These are phyloP conservation scores for Micropoecilia bifurca DNA, from an alignment of 2,797 vertebrate species.

Conservation along the genomic window DNA sequence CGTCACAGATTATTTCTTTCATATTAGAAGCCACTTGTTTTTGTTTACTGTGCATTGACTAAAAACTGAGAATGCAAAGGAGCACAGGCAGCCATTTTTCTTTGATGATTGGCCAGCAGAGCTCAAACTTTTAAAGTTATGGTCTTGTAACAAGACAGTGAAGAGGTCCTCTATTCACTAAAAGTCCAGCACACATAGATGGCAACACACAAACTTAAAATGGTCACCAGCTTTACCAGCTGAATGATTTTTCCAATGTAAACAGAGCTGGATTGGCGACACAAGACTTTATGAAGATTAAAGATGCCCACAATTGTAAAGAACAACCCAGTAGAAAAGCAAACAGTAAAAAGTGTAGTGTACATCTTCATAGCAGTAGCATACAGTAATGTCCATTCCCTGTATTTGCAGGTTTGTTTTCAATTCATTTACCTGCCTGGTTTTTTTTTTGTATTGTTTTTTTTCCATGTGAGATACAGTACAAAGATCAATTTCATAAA, in stretches of 20 bases:
- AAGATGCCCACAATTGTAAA: conserved; percentile 32
- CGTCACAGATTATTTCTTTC: conserved; percentile 15
- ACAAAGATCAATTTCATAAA: conserved; percentile 79
- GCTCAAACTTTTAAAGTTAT: conserved; percentile 23
- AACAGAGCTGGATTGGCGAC: conserved; percentile 5
- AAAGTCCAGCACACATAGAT: background rate
- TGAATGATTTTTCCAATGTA: conserved; percentile 19
- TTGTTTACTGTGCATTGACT: conserved; percentile 21
- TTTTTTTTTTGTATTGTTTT: background rate
- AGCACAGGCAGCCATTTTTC: conserved; percentile 29
- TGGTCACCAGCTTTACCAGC: conserved; percentile 61
- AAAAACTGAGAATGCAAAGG: conserved; percentile 24
- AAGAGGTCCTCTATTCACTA: conserved; percentile 15
- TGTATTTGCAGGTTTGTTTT: conserved; percentile 48
- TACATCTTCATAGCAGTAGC: conserved; percentile 42
- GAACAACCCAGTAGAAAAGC: conserved; percentile 41
- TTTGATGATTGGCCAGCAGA: conserved; percentile 17
- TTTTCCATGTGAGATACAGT: conserved; percentile 77
- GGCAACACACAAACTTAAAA: conserved; percentile 34
- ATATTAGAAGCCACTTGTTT: conserved; percentile 28
- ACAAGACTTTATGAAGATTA: conserved; percentile 29
- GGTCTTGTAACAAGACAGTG: background rate
- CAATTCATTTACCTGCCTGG: conserved; percentile 40
- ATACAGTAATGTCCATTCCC: conserved; percentile 67
- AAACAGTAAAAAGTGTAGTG: conserved; percentile 33